Percentiles rank a stretch among this genome's conserved stretches.
phyloP scores from a whole-genome alignment of 2,113 vertebrate species.

The Phoxinus phoxinus region DNA sequence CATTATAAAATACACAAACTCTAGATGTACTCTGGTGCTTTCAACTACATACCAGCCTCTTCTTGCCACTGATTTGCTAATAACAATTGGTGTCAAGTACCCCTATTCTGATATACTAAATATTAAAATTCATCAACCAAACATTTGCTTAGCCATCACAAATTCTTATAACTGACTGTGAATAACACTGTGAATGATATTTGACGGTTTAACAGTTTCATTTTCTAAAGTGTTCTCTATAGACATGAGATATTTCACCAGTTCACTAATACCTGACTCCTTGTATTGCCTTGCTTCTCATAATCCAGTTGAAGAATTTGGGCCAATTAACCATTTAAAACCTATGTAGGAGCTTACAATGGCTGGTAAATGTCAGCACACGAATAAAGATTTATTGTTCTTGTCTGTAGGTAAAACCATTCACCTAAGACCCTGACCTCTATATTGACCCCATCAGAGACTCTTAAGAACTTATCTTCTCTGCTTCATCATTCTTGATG shows the following conservation, averaged over 20 bases:
- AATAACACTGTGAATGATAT: not conserved
- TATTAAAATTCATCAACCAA: not conserved
- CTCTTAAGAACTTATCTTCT: conserved; percentile 1
- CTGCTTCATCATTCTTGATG: not conserved
- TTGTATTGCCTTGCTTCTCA: not conserved
- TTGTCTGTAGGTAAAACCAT: conserved; percentile 12
- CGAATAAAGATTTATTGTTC: conserved; percentile 17
- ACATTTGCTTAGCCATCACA: not conserved
- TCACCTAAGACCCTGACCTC: conserved; percentile 25
- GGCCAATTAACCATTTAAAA: conserved; percentile 1
- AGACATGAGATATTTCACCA: not conserved
- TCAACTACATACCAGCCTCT: not conserved
- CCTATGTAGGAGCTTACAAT: not conserved
- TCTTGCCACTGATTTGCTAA: not conserved
- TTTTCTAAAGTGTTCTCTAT: not conserved
- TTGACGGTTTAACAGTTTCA: not conserved
- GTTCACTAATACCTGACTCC: not conserved
- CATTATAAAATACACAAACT: not conserved
- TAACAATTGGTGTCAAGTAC: not conserved
- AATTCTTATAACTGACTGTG: not conserved
- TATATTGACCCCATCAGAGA: conserved; percentile 14
- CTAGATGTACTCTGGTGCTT: not conserved
- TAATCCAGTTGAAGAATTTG: conserved; percentile 37
- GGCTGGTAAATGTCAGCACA: not conserved
- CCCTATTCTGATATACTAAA: not conserved